Evolutionary conservation across 1,140 invertebrate species (phyloP).

Genomic region (Atta texana): DNA sequence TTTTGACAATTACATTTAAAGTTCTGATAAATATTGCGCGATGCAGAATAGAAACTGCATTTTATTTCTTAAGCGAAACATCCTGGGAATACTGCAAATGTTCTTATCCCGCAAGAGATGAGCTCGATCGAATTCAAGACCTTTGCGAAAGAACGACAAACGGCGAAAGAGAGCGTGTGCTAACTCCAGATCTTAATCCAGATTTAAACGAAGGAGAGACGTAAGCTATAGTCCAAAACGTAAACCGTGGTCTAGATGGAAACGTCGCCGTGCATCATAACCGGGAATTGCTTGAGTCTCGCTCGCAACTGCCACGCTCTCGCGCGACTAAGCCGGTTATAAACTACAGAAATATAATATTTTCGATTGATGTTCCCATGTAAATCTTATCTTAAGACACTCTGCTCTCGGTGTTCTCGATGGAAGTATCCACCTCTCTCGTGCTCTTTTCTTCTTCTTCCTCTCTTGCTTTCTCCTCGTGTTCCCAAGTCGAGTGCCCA

Average conservation of each 20-base stretch:
- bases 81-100: neutral
- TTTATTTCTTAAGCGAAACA: neutral
- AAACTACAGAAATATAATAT: constrained; percentile 59
- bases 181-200: constrained; percentile 50
- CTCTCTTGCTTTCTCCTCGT: neutral
- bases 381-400: constrained; percentile 57
- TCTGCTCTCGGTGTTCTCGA: neutral
- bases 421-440: neutral
- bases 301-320: constrained; percentile 20
- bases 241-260: constrained; percentile 42
- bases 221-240: constrained; percentile 39
- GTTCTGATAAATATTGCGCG: neutral
- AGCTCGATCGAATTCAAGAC: neutral
- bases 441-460: neutral
- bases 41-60: neutral
- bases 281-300: constrained; percentile 40
- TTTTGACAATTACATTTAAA: neutral
- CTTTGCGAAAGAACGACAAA: neutral
- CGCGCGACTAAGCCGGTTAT: constrained; percentile 51
- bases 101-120: neutral
- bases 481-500: neutral
- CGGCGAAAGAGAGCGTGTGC: constrained; percentile 35
- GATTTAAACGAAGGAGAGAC: constrained; percentile 45
- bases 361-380: constrained; percentile 51
- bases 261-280: constrained; percentile 46